phyloP scores from a whole-genome alignment of 2,113 vertebrate species.

The Parotia lawesii region DNA sequence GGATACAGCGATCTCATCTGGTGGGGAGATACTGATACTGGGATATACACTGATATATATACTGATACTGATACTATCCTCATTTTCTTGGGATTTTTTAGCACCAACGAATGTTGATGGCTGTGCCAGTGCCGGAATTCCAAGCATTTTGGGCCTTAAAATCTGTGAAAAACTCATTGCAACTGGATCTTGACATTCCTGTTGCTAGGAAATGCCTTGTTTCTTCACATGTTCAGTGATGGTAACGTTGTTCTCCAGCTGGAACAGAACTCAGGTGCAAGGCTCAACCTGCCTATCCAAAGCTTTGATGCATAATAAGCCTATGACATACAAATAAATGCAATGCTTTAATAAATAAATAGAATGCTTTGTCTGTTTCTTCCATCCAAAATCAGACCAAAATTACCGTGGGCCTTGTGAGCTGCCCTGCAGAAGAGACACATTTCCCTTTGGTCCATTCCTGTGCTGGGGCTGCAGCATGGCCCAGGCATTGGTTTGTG shows the following conservation, averaged over 20 bases:
- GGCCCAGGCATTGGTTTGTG: not conserved
- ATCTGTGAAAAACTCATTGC: conserved; percentile 3
- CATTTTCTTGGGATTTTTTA: not conserved
- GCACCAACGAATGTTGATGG: fast-evolving
- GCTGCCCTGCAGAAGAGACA: not conserved
- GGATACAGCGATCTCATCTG: not conserved
- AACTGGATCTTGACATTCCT: not conserved
- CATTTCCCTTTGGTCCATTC: not conserved
- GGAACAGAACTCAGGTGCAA: not conserved
- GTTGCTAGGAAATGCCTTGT: not conserved
- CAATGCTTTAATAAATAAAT: not conserved
- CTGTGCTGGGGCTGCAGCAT: not conserved
- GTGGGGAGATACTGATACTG: not conserved
- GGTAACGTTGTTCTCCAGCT: not conserved
- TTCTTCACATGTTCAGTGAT: not conserved
- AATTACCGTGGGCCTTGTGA: not conserved
- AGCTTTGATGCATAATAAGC: not conserved
- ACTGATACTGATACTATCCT: not conserved
- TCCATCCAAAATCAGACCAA: not conserved
- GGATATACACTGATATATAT: not conserved
- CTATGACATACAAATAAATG: conserved; percentile 34
- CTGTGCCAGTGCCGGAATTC: conserved; percentile 61
- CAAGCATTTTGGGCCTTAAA: conserved; percentile 55
- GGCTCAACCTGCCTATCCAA: not conserved
- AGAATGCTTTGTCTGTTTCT: not conserved